These are phyloP conservation scores for Isurus oxyrinchus DNA, from an alignment of 2,113 vertebrate species.

Conservation along the genomic window DNA sequence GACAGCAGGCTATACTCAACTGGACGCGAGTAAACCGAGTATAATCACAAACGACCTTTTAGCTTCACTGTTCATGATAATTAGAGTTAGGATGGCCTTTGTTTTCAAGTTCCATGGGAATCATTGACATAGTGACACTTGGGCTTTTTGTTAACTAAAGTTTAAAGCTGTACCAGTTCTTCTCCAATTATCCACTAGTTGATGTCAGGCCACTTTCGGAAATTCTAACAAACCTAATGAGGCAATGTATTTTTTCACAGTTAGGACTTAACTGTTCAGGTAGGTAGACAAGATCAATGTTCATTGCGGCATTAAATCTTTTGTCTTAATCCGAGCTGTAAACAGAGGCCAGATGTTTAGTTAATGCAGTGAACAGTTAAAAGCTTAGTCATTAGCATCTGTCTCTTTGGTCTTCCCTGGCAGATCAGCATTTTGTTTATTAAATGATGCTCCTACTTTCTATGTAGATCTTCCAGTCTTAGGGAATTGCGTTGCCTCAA, in stretches of 20 bases:
- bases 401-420: not conserved
- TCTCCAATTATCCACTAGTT: not conserved
- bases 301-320: not conserved
- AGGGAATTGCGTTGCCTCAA: not conserved
- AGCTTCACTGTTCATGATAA: not conserved
- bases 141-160: not conserved
- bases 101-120: not conserved
- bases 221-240: not conserved
- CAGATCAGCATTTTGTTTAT: not conserved
- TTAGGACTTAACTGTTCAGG: not conserved
- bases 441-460: not conserved
- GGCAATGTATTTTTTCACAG: not conserved
- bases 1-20: not conserved
- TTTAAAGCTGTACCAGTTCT: not conserved
- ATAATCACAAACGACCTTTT: not conserved
- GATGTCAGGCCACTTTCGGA: not conserved
- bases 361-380: not conserved
- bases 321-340: slow-evolving; percentile 14
- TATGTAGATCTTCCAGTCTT: not conserved
- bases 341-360: not conserved
- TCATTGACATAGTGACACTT: not conserved
- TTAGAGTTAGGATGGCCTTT: not conserved
- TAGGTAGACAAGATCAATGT: slow-evolving; percentile 3
- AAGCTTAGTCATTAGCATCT: slow-evolving; percentile 10
- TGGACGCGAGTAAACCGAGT: not conserved